phyloP scores from a whole-genome alignment of 2,113 vertebrate genomes.

The Nothocercus nigrocapillus region DNA sequence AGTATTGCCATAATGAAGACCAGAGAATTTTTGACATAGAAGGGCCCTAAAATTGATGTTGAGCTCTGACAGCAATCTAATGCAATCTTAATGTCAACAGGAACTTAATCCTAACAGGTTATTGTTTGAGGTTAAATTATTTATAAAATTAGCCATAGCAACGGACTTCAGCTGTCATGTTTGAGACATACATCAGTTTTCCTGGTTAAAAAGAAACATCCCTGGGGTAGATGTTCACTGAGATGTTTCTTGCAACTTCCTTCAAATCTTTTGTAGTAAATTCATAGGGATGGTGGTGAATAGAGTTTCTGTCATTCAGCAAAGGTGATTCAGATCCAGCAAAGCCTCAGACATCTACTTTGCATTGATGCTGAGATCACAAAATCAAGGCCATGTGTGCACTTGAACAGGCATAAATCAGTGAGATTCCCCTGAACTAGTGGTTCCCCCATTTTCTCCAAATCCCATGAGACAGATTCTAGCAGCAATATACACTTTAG shows the following conservation, averaged over 20 bases:
- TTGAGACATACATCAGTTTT: background rate
- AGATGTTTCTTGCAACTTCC: background rate
- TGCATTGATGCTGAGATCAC: background rate
- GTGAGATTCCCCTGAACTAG: background rate
- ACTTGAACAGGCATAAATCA: background rate
- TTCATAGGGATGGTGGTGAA: background rate
- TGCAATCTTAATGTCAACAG: background rate
- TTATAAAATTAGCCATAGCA: background rate
- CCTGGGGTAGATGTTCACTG: background rate
- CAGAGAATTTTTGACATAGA: background rate
- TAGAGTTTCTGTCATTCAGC: background rate
- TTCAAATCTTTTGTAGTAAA: background rate
- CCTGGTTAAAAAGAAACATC: background rate
- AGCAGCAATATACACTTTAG: background rate
- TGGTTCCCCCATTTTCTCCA: background rate
- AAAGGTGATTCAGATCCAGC: background rate
- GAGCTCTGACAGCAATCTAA: background rate
- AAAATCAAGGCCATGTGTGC: background rate
- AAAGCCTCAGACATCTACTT: background rate
- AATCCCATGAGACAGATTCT: background rate
- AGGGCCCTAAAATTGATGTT: background rate
- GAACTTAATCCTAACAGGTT: background rate
- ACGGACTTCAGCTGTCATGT: background rate
- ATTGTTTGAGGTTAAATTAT: background rate
- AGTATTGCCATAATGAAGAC: background rate